phyloP scores from a whole-genome alignment of 2,888 invertebrate species.

The Orthosia gothica region DNA sequence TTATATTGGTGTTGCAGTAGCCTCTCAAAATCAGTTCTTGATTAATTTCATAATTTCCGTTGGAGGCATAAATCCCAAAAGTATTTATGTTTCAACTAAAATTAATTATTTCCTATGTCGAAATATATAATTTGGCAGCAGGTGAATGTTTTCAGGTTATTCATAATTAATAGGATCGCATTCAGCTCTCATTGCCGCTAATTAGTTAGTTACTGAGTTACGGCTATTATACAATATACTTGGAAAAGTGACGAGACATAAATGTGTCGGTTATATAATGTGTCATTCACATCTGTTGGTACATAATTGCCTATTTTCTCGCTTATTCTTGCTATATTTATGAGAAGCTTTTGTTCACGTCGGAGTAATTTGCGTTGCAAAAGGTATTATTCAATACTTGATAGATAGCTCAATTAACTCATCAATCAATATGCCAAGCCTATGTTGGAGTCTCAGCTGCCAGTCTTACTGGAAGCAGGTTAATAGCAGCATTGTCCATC shows the following conservation, averaged over 20 bases:
- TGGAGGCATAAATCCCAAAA: constrained; percentile 16
- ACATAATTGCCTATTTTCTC: constrained; percentile 17
- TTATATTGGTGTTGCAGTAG: not conserved
- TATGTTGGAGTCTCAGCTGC: too few relatives aligned
- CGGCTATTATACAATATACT: constrained; percentile 51
- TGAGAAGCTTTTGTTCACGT: not conserved
- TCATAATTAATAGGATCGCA: constrained; percentile 62
- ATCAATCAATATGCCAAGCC: too few relatives aligned
- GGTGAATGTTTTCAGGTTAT: constrained; percentile 62
- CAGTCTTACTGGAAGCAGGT: too few relatives aligned
- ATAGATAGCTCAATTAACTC: not conserved
- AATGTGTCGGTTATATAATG: constrained; percentile 45
- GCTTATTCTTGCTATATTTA: too few relatives aligned
- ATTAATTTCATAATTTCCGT: not conserved
- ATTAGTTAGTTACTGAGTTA: constrained; percentile 48
- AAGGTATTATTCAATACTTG: not conserved
- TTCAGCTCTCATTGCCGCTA: constrained; percentile 60
- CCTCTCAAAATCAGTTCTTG: not conserved
- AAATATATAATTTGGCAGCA: constrained; percentile 56
- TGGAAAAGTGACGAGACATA: constrained; percentile 53
- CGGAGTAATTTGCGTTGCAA: not conserved
- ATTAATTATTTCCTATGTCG: constrained; percentile 66
- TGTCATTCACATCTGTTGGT: constrained; percentile 16
- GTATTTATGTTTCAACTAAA: constrained; percentile 35
- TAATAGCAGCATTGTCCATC: too few relatives aligned